These are phyloP conservation scores for Apolygus lucorum DNA, from an alignment of 1,140 invertebrate genomes.

Conservation along the genomic window DNA sequence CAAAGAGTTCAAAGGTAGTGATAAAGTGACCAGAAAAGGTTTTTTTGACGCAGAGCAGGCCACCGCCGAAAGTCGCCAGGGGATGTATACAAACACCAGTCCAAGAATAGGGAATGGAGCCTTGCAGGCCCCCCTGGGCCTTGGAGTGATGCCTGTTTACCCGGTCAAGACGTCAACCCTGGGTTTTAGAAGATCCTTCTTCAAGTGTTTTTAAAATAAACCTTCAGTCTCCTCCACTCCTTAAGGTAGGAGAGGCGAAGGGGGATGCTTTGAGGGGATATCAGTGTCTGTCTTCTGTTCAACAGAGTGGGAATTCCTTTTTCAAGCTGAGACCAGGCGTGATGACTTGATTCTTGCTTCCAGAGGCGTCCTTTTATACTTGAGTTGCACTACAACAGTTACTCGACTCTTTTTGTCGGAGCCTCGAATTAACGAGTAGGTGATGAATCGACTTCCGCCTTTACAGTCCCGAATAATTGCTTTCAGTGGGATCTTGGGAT, in stretches of 20 bases:
- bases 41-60: conserved; percentile 4
- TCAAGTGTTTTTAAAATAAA: conserved; percentile 17
- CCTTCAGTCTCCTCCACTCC: neutral
- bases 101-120: neutral
- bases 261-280: conserved; percentile 9
- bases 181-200: neutral
- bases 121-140: neutral
- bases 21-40: conserved; percentile 12
- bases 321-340: neutral
- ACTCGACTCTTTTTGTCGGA: no score
- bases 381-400: no score
- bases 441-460: no score
- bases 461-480: no score
- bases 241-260: neutral
- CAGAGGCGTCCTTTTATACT: no score
- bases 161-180: conserved; percentile 14
- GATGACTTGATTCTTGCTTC: conserved; percentile 3
- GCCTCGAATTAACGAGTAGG: no score
- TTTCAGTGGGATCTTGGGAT: no score
- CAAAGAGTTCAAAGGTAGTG: conserved; percentile 13
- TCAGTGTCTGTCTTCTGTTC: conserved; percentile 15
- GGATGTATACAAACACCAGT: conserved; percentile 5
- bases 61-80: conserved; percentile 6
- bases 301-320: neutral
- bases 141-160: conserved; percentile 13